Evolutionary conservation across 2,797 vertebrate species (phyloP), one percentile per base, ranked within the genome.

Genomic region (Coluber constrictor): DNA sequence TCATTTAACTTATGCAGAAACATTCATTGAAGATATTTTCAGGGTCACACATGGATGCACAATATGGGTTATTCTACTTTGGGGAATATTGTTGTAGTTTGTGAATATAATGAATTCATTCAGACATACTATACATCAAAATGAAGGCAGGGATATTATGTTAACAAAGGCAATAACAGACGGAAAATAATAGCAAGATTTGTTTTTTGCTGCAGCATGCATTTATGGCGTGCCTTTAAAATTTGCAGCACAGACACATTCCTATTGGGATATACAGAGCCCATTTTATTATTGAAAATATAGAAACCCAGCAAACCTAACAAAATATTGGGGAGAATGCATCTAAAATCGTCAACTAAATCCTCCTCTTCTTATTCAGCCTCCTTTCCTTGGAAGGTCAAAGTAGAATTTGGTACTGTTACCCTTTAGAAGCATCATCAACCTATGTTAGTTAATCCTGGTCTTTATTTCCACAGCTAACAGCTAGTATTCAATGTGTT

Each of bases 101-200:
- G 93, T 63, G 94, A 91, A 92, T 93, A 92, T 93, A 94, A 94
- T 94, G 93, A 95, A 94, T 95, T 83, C 94, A 93, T 96, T 96
- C 96, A 96, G 88, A 89, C 59, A 63, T 89, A 63, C 43, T 90
- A 90, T 90, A 90, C 8, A 90, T 51, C 47, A 90, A 66, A 88
- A 88, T 88, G 56, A 59, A 88, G 56, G 29, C 32, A 88, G 29
- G 16, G 89, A 90, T 1, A 2, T 15, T 20, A 18, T 90, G 47
- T 13, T 90, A 54, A 47, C 61, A 66, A 54, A 90, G 37, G 18
- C 20, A 66, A 51, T 90, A 90, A 20, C 59, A n/a, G 32, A 83
- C 4, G 4, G 43, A 47, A 83, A 83, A 83, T 83, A 83, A 83
- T 25, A 83, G 20, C 18, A 43, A 23, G 20, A 83, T 37, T 47